These are phyloP conservation scores for Furcula furcula DNA, from an alignment of 2,888 invertebrate species.

Conservation along the genomic window DNA sequence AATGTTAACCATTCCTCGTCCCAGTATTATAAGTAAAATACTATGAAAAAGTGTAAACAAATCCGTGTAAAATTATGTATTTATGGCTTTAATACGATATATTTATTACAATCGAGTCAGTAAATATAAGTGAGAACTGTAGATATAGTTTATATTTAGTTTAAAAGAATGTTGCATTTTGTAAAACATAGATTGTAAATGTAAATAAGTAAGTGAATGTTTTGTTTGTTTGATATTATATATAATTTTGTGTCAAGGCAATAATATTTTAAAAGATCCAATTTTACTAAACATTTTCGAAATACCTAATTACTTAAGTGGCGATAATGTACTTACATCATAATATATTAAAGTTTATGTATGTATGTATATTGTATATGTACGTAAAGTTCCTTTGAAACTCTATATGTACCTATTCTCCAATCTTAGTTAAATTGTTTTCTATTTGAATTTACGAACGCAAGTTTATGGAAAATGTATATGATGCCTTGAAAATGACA, in stretches of 20 bases:
- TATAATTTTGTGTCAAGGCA: constrained; percentile 15
- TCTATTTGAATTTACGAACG: too few species aligned
- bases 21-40: constrained; percentile 63
- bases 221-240: constrained; percentile 25
- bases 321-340: too few species aligned
- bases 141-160: constrained; percentile 35
- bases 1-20: constrained; percentile 61
- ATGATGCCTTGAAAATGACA: too few species aligned
- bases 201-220: constrained; percentile 24
- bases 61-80: constrained; percentile 27
- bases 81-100: constrained; percentile 45
- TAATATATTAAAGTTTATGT: too few species aligned
- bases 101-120: constrained; percentile 65
- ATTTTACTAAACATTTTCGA: too few species aligned
- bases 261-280: constrained; percentile 7
- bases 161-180: constrained; percentile 43
- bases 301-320: too few species aligned
- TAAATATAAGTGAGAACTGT: constrained; percentile 62
- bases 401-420: too few species aligned
- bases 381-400: too few species aligned
- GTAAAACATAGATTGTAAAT: constrained; percentile 32
- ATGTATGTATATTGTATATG: too few species aligned
- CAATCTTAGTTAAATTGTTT: too few species aligned
- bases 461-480: too few species aligned
- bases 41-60: constrained; percentile 27